phyloP scores from a whole-genome alignment of 2,888 invertebrate species.

The Arge pagana region DNA sequence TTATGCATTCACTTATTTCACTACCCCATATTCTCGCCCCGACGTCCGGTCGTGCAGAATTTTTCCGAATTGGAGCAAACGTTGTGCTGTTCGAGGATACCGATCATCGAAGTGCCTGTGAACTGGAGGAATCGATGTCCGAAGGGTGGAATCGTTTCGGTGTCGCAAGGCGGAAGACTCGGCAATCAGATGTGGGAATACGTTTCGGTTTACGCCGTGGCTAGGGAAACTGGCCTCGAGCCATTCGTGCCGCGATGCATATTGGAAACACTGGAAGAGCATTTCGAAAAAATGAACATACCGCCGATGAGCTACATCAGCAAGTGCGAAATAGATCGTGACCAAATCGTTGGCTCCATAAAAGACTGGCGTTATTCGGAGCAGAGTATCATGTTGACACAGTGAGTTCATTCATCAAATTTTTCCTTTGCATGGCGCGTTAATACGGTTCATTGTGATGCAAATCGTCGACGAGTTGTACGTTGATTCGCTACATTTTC shows the following conservation, averaged over 20 bases:
- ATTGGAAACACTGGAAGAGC: slow-evolving; percentile 60
- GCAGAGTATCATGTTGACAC: slow-evolving; percentile 64
- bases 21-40: no score
- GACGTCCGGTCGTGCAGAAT: no score
- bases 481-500: no score
- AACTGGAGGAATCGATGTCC: slow-evolving; percentile 51
- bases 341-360: slow-evolving; percentile 59
- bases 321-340: slow-evolving; percentile 60
- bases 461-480: no score
- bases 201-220: slow-evolving; percentile 53
- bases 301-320: slow-evolving; percentile 63
- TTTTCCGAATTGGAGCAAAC: slow-evolving; percentile 63
- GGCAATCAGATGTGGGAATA: slow-evolving; percentile 57
- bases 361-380: slow-evolving; percentile 63
- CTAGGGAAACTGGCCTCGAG: slow-evolving; percentile 51
- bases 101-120: slow-evolving; percentile 51
- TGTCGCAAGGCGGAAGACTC: slow-evolving; percentile 51
- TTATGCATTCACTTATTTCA: no score
- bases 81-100: slow-evolving; percentile 60
- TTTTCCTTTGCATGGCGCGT: no score
- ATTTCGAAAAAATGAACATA: slow-evolving; percentile 62
- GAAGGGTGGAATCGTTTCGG: slow-evolving; percentile 50
- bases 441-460: no score
- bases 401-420: background rate
- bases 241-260: slow-evolving; percentile 57